A percentile compares a stretch with the other conserved stretches of the same genome.
Evolutionary conservation across 2,888 invertebrate species (phyloP).

Genomic region (Pyrocoelia pectoralis): DNA sequence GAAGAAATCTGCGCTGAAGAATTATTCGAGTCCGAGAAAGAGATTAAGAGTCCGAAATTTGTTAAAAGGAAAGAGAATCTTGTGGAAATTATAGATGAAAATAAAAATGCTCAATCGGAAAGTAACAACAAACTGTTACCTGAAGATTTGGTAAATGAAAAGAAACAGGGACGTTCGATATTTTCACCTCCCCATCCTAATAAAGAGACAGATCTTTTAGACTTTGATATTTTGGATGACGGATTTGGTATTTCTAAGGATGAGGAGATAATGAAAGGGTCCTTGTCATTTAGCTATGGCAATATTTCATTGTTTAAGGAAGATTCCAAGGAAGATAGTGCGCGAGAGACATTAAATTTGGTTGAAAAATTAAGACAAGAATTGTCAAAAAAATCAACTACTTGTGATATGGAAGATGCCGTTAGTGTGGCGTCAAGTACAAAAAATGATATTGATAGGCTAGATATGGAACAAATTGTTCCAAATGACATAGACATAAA

Average conservation of each 20-base stretch:
- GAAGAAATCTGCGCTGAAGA: constrained; percentile 48
- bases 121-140: background rate
- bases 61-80: constrained; percentile 16
- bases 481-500: constrained; percentile 49
- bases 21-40: constrained; percentile 46
- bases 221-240: constrained; percentile 65
- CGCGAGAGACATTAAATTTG: constrained; percentile 82
- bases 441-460: constrained; percentile 53
- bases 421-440: constrained; percentile 58
- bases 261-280: constrained; percentile 67
- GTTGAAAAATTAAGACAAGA: constrained; percentile 84
- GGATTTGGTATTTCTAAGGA: constrained; percentile 70
- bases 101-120: background rate
- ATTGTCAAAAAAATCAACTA: constrained; percentile 70
- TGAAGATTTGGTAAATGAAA: constrained; percentile 35
- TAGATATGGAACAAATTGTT: constrained; percentile 54
- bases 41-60: constrained; percentile 30
- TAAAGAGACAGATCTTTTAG: constrained; percentile 66
- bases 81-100: constrained; percentile 21
- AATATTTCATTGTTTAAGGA: constrained; percentile 74
- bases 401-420: constrained; percentile 55
- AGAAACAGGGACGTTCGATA: constrained; percentile 66
- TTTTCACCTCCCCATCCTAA: constrained; percentile 75
- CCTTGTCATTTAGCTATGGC: constrained; percentile 69
- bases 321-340: constrained; percentile 83